Base-by-base conservation (phyloP, 2,113 vertebrate genomes). In the Dipodomys merriami region DNA sequence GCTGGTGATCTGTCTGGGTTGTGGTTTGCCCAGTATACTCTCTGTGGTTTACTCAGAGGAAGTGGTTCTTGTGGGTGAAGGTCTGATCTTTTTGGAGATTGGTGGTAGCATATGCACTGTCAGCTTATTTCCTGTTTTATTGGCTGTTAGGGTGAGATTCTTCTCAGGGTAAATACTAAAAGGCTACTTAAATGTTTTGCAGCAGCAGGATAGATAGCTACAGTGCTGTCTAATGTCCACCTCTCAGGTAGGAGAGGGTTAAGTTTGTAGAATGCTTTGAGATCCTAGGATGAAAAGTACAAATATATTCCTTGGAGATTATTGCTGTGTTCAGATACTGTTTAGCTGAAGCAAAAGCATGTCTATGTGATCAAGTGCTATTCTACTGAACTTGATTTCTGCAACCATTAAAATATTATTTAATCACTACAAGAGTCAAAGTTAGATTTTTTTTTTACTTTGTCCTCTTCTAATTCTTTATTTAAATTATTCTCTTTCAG, bases 51-150 rank as follows among this genome's bases (percentile, higher is more conserved):
- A 46, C 11, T 92, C 29, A 93, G 96, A 69, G 97, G 98, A 98
- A 97, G 98, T 89, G 97, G 98, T 97, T 98, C 87, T 57, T 98
- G 98, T 91, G 98, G 98, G 96, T 60, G 1, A 97, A 94, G 96
- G 97, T 97, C 91, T 95, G 95, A 97, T 98, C 96, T 88, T 95
- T 93, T 97, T 30, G 29, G 93, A 95, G 93, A 93, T 96, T 95
- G 97, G 86, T 96, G 91, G 69, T 97, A 91, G 2, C 79, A 69
- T 1, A 96, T 96, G 85, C 80, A 53, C 12, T 89, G 91, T 96
- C 83, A 5, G 88, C 72, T 78, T 71, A 95, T 94, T 97, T 96
- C 94, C 95, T 91, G 73, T 97, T 96, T 95, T 79, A 94, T 89
- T 95, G 87, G 53, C 89, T 91, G 86, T 62, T 88, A 87, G 33